Evolutionary conservation across 2,888 invertebrate genomes (phyloP), one percentile per base, ranked within the genome.

Genomic region (Drosophila merina): DNA sequence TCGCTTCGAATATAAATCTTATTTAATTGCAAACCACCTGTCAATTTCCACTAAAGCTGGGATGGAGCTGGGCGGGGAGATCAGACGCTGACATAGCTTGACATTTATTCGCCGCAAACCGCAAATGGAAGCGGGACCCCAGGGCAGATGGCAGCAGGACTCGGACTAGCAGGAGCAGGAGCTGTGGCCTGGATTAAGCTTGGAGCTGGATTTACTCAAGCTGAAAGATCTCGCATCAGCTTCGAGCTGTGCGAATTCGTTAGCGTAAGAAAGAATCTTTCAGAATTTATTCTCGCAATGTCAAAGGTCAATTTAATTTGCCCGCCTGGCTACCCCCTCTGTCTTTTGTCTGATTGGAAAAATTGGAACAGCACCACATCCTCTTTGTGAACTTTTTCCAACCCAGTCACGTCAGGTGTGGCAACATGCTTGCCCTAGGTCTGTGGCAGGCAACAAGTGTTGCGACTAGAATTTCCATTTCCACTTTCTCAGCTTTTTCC

Each of bases 1-100:
- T 40, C 33, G 42, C 71, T 69, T 69, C 63, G 70, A 49, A 74
- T 74, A 84, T 84, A 84, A 84, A 84, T 87, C 85, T 87, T 87
- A 87, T 84, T 85, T 84, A 84, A 84, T 84, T 84, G 79, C 82
- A 87, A 87, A 76, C 80, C 79, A 87, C 72, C 79, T 84, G 87
- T 85, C 84, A 86, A 77, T 84, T 87, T 84, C 70, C 70, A 69
- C 84, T 73, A 83, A 79, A 40, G 45, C 69, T 40, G 56, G 56
- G 25, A 50, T 36, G 51, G 58, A 30, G 26, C 26, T 40, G 26
- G 31, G 38, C 40, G 38, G 45, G n/a, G 8, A 26, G 72, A 57
- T 70, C 77, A 72, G 68, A 44, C 63, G 68, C 59, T 74, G 79
- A 82, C 86, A 82, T 64, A 55, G 67, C 75, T 67, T 78, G 82